Evolutionary conservation across 2,888 invertebrate genomes (phyloP).

Genomic region (Alloscopus bannaensis): DNA sequence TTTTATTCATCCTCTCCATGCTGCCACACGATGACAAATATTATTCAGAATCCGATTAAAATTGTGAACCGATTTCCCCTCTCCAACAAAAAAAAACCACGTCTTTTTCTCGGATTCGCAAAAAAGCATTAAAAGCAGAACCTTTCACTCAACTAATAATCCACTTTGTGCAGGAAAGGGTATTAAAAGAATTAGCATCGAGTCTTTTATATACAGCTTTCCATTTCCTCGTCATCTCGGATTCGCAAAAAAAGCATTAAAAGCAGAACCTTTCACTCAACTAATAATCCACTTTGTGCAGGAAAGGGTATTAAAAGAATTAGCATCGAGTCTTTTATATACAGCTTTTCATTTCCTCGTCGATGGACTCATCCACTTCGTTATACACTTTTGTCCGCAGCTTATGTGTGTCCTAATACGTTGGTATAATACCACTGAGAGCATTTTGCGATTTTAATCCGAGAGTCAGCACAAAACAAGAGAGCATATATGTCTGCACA

Average conservation of each 20-base stretch:
- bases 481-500: background rate
- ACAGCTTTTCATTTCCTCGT: background rate
- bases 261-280: background rate
- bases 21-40: no score
- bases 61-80: background rate
- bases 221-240: background rate
- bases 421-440: constrained; percentile 20
- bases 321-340: background rate
- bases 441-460: constrained; percentile 20
- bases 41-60: constrained; percentile 14
- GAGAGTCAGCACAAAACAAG: background rate
- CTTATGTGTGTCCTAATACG: constrained; percentile 7
- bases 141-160: background rate
- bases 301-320: no score
- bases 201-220: background rate
- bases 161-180: background rate
- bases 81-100: no score
- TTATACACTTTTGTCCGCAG: background rate
- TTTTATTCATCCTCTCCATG: no score
- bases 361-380: background rate
- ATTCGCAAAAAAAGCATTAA: no score
- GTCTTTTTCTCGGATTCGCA: no score
- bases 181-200: background rate
- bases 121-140: no score
- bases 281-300: background rate